These are phyloP conservation scores for Regulus satrapa DNA, from an alignment of 2,113 vertebrate genomes.

Conservation along the genomic window DNA sequence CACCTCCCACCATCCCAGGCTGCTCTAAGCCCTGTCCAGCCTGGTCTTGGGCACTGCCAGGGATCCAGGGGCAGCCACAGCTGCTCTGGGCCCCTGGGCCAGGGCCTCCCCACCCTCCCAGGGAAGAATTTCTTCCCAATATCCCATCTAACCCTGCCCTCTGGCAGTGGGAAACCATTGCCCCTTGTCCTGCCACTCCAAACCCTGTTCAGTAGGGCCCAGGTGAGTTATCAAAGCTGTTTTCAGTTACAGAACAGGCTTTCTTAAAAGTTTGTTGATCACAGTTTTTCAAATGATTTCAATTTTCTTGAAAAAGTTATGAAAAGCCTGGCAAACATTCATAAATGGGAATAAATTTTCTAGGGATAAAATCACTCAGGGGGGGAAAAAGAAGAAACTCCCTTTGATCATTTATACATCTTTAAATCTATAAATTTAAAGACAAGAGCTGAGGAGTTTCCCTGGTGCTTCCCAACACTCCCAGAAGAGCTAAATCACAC, in stretches of 20 bases:
- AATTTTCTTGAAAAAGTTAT: neutral
- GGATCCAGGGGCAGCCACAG: neutral
- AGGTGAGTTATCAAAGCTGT: fast-evolving
- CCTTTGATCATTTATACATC: neutral
- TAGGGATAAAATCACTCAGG: neutral
- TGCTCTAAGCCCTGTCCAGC: fast-evolving
- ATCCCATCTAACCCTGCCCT: fast-evolving
- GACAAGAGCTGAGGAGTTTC: neutral
- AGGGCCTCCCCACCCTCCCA: fast-evolving
- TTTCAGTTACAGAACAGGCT: neutral
- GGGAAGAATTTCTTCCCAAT: fast-evolving
- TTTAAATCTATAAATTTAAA: no score
- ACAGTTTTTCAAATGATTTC: neutral
- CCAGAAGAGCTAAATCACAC: neutral
- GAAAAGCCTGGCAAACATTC: neutral
- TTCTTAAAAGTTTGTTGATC: neutral
- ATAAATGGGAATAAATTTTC: neutral
- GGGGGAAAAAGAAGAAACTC: neutral
- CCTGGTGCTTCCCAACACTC: neutral
- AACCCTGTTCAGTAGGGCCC: neutral
- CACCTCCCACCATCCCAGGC: fast-evolving
- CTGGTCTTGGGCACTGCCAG: neutral
- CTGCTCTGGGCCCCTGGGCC: neutral
- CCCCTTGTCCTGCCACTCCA: neutral
- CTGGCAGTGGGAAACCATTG: neutral